phyloP scores from a whole-genome alignment of 2,113 vertebrate species.

The Pseudopodoces humilis region DNA sequence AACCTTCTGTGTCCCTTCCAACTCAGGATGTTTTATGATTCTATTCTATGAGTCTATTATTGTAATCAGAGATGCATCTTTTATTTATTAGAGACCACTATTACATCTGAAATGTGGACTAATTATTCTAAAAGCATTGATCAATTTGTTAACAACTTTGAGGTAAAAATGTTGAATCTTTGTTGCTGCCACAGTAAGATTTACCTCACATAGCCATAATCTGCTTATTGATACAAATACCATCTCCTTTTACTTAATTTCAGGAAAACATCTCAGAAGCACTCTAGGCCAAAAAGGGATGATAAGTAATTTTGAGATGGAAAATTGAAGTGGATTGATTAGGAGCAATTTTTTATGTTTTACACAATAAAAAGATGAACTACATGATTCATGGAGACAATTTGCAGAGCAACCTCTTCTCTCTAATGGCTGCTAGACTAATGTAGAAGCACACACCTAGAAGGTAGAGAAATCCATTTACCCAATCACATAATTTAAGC shows the following conservation, averaged over 20 bases:
- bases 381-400: slow-evolving; percentile 74
- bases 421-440: slow-evolving; percentile 86
- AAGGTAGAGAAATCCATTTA: slow-evolving; percentile 86
- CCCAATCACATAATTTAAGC: slow-evolving; percentile 84
- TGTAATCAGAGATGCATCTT: neutral
- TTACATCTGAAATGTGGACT: slow-evolving; percentile 70
- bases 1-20: neutral
- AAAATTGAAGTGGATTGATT: slow-evolving; percentile 82
- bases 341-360: slow-evolving; percentile 80
- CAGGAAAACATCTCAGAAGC: slow-evolving; percentile 72
- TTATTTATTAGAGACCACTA: slow-evolving; percentile 51
- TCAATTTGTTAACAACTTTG: slow-evolving; percentile 69
- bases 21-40: neutral
- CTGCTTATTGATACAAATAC: slow-evolving; percentile 70
- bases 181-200: slow-evolving; percentile 37
- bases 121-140: slow-evolving; percentile 78
- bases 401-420: slow-evolving; percentile 82
- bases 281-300: slow-evolving; percentile 67
- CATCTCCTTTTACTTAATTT: slow-evolving; percentile 69
- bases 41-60: neutral
- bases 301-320: slow-evolving; percentile 74
- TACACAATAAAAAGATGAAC: slow-evolving; percentile 81
- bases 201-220: slow-evolving; percentile 36
- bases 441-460: slow-evolving; percentile 74
- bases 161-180: slow-evolving; percentile 45